phyloP scores from a whole-genome alignment of 2,888 invertebrate genomes.

The Thyatira batis region DNA sequence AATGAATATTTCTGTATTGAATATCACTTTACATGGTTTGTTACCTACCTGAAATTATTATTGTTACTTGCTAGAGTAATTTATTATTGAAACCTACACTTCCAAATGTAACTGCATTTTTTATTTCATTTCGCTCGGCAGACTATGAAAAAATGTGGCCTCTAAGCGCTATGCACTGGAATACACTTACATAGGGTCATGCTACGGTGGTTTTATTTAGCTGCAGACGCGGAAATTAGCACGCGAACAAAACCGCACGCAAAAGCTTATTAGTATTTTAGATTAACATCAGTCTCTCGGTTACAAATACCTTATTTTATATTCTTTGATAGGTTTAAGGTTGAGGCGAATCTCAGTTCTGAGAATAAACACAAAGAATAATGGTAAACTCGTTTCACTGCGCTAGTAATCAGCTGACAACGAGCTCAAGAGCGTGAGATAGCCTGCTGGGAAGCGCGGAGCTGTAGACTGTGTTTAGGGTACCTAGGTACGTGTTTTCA shows the following conservation, averaged over 20 bases:
- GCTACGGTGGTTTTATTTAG: not conserved
- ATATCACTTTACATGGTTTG: no score
- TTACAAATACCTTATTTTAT: not conserved
- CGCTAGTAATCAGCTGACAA: conserved; percentile 44
- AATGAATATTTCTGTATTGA: no score
- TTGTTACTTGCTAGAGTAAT: not conserved
- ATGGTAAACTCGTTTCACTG: not conserved
- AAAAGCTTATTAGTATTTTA: not conserved
- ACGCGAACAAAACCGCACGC: not conserved
- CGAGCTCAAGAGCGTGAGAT: conserved; percentile 55
- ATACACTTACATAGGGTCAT: not conserved
- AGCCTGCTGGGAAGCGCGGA: conserved; percentile 32
- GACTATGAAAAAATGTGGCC: not conserved
- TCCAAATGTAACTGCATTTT: not conserved
- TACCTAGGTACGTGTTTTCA: conserved; percentile 27
- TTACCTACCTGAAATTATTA: no score
- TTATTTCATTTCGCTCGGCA: not conserved
- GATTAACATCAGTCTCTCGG: not conserved
- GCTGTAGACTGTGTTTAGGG: conserved; percentile 16
- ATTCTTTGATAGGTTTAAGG: not conserved
- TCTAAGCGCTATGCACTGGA: not conserved
- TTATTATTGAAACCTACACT: not conserved
- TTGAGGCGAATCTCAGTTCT: not conserved
- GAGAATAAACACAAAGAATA: not conserved
- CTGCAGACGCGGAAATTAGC: not conserved